These are phyloP conservation scores for Drosophila nr. perissopoda DNA, from an alignment of 2,888 invertebrate genomes.

Conservation along the genomic window DNA sequence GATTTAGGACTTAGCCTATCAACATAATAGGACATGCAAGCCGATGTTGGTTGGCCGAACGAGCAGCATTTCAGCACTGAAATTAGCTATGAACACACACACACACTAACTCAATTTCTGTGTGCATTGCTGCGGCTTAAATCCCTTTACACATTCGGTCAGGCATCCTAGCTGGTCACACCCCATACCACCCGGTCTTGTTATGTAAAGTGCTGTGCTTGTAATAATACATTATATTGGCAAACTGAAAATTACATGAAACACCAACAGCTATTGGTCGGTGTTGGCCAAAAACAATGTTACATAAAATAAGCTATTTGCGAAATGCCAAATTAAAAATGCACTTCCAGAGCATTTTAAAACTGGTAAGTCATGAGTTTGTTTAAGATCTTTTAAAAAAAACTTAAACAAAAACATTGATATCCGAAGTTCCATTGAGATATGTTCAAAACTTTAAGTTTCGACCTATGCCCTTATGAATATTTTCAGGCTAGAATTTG, in stretches of 20 bases:
- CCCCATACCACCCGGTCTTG: background rate
- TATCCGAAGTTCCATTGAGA: too few species aligned
- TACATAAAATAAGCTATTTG: background rate
- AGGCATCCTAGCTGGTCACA: constrained; percentile 4
- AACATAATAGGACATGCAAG: constrained; percentile 34
- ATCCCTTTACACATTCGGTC: constrained; percentile 12
- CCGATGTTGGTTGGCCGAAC: constrained; percentile 23
- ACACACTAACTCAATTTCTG: constrained; percentile 19
- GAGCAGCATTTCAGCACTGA: constrained; percentile 29
- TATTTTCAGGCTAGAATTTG: too few species aligned
- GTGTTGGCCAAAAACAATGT: background rate
- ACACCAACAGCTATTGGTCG: constrained; percentile 24
- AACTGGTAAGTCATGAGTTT: background rate
- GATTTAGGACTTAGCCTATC: constrained; percentile 17
- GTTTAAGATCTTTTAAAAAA: background rate
- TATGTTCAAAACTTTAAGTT: too few species aligned
- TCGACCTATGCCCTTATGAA: too few species aligned
- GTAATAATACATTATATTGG: constrained; percentile 45
- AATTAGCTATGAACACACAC: constrained; percentile 55
- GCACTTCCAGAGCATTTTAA: too few species aligned
- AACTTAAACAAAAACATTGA: too few species aligned
- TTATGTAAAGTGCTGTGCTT: constrained; percentile 25
- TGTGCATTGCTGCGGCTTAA: constrained; percentile 47
- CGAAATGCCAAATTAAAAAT: background rate
- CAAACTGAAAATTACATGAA: constrained; percentile 51